Evolutionary conservation across 1,140 invertebrate genomes (phyloP), one percentile per base, ranked within the genome.

Genomic region (Daktulosphaira vitifoliae): DNA sequence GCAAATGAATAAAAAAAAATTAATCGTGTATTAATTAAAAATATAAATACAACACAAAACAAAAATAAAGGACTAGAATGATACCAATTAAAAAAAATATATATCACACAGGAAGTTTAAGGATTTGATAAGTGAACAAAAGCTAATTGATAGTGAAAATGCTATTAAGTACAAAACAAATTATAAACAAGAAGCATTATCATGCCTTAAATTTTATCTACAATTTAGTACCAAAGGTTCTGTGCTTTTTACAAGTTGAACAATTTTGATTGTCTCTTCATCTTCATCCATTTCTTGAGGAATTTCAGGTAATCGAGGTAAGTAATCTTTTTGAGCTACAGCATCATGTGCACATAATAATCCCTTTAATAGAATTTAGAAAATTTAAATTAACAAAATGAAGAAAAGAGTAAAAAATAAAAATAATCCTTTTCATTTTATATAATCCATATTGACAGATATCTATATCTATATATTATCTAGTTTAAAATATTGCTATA

Each of bases 261-360:
- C 93, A 75, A 98, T 95, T 81, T 97, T 96, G 56, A 97, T 87
- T 29, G 93, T 93, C 75, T 94, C 90, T 76, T 96, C 93, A 73
- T 92, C 90, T 72, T 94, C 88, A 74, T 94, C 90, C 15, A 88
- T 84, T 73, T 94, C 90, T 49, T 85, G 73, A 25, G 92, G 90
- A 69, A 93, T 83, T 72, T 93, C 89, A 1, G 90, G 89, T 65
- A 96, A 77, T 73, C 89, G 85, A 25, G 92, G 93, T 71, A 91
- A 88, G 74, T 94, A 98, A 73, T 96, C 92, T 76, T 94, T 94
- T 75, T 92, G 89, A 50, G 93, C 92, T 70, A 98, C 86, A 53
- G 90, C 88, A 80, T 98, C 93, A 76, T 96, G 93, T 49, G 92
- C 88, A 75, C 86, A 90, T 7, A 98, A 76, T 50, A 97, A 77